Evolutionary conservation across 2,888 invertebrate genomes (phyloP), one percentile per base, ranked within the genome.

Genomic region (Sarcophaga rosellei): DNA sequence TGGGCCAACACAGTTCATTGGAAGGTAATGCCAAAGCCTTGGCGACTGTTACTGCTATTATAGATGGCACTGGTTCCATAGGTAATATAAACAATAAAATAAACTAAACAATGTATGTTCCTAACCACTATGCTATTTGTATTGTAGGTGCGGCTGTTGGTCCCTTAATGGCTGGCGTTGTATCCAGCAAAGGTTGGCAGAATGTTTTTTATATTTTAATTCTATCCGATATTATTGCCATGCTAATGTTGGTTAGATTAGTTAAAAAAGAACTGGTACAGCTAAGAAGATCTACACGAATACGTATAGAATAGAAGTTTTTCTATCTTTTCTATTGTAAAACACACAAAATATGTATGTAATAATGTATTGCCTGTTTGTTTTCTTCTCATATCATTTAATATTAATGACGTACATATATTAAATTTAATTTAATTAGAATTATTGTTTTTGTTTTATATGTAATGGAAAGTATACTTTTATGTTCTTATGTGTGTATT

Each of bases 11-110:
- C 94, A 95, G 96, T 88, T 96, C 96, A 85, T 94, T 99, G 78
- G 95, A 96, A 75, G 97, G 97, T 3, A 97, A 97, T 93, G 94
- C 97, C 0, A 97, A 96, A 91, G 99, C 99, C 6, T 93, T 99
- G 84, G 98, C 99, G 10, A 99, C 99, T 0, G 99, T 99, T n/a
- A 98, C 99, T 0, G 98, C 99, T 25, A 98, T 99, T 89, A 99
- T 99, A 68, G 99, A 99, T 93, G 99, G 99, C 68, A 99, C 99
- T 0, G 99, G 99, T 10, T 93, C 93, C 3, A 92, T 94, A 85
- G 93, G 91, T 91, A 89, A 59, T 66, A 23, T 53, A 45, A 47
- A 44, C 70, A 53, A 53, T 15, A 12, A 69, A 62, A 20, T 23
- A 53, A 66, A 20, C 2, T 20, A 47, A 47, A 47, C 15, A 15